Conservation (phyloP, 2,797 vertebrate genomes). For the Gallinago stenura region DNA sequence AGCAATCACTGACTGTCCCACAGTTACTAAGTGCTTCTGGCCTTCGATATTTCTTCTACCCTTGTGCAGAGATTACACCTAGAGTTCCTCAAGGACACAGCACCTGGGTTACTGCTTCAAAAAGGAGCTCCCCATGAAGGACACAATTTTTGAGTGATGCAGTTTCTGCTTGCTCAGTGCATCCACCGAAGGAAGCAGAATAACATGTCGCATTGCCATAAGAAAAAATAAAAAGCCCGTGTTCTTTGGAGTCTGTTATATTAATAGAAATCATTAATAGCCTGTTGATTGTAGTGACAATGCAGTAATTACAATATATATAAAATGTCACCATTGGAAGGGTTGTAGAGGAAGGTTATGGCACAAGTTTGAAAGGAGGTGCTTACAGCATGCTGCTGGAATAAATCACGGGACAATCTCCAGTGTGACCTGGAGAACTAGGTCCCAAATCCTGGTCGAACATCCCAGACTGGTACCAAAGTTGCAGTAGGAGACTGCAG, state of each 20-base stretch:
- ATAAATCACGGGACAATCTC: not conserved
- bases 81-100: not conserved
- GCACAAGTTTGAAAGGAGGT: not conserved
- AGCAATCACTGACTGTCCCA: not conserved
- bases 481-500: not conserved
- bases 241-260: not conserved
- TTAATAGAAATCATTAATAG: not conserved
- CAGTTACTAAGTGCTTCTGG: not conserved
- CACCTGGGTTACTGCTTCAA: not conserved
- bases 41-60: not conserved
- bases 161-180: not conserved
- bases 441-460: not conserved
- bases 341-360: not conserved
- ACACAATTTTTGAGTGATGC: not conserved
- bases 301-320: not conserved
- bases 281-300: not conserved
- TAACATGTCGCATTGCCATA: not conserved
- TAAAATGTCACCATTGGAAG: not conserved
- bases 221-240: not conserved
- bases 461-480: not conserved
- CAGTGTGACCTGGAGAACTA: not conserved
- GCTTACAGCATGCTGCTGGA: not conserved
- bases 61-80: not conserved
- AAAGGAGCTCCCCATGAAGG: not conserved
- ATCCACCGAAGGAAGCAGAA: not conserved